Conservation (phyloP, 2,888 invertebrate species). For the Drosophila rellima region DNA sequence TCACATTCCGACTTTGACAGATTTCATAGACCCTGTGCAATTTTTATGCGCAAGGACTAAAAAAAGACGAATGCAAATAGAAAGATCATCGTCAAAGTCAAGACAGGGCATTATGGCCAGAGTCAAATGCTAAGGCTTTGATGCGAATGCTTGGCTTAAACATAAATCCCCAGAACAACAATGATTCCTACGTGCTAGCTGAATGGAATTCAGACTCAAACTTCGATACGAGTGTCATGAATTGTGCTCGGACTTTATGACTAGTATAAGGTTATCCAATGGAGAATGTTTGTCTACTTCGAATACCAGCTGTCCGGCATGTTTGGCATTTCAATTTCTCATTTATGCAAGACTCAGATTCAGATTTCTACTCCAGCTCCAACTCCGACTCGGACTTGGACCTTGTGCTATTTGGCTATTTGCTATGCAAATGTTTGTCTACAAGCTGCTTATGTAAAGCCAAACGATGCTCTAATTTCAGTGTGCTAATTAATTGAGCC, state of each 20-base stretch:
- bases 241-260: slow-evolving; percentile 14
- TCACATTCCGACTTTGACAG: not conserved
- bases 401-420: slow-evolving; percentile 3
- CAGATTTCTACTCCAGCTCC: not conserved
- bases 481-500: slow-evolving; percentile 56
- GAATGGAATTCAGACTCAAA: slow-evolving; percentile 16
- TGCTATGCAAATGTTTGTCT: slow-evolving; percentile 32
- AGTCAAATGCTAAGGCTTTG: slow-evolving; percentile 54
- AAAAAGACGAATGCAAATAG: slow-evolving; percentile 23
- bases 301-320: slow-evolving; percentile 15
- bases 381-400: not conserved
- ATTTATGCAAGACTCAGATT: slow-evolving; percentile 17
- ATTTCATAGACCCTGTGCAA: not conserved
- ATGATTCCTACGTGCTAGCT: slow-evolving; percentile 34
- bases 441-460: slow-evolving; percentile 11
- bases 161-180: slow-evolving; percentile 37
- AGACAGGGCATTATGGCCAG: slow-evolving; percentile 25
- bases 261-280: not conserved
- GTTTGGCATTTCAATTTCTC: slow-evolving; percentile 40
- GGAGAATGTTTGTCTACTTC: not conserved
- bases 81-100: slow-evolving; percentile 33
- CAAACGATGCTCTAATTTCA: slow-evolving; percentile 23
- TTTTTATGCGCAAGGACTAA: not conserved
- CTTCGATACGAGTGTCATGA: slow-evolving; percentile 21
- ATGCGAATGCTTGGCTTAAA: slow-evolving; percentile 38